Evolutionary conservation across 2,888 invertebrate genomes (phyloP).

Genomic region (Stramonita haemastoma): DNA sequence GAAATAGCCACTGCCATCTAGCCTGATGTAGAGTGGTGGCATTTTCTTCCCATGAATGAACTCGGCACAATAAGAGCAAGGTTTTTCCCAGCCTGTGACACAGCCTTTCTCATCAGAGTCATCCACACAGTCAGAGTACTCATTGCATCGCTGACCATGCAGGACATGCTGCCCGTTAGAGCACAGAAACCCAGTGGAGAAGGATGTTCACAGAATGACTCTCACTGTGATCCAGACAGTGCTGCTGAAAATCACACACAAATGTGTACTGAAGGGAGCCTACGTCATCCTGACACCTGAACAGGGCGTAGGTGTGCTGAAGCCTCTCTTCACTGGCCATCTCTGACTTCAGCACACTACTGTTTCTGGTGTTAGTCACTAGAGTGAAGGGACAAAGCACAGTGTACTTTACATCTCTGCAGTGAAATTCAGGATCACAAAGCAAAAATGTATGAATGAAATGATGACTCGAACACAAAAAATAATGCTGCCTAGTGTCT

Average conservation of each 20-base stretch:
- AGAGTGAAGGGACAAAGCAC: too few relatives aligned
- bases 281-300: neutral
- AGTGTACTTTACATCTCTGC: neutral
- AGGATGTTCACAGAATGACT: conserved; percentile 14
- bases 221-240: conserved; percentile 2
- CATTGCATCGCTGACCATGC: neutral
- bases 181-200: neutral
- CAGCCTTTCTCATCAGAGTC: neutral
- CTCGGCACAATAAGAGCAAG: neutral
- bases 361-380: too few relatives aligned
- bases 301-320: neutral
- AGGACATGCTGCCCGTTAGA: neutral
- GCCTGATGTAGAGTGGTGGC: neutral
- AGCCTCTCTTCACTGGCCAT: neutral
- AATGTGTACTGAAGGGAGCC: neutral
- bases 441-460: neutral
- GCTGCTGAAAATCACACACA: neutral
- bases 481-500: neutral
- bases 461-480: neutral
- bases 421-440: neutral
- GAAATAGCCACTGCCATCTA: conserved; percentile 3
- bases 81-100: neutral
- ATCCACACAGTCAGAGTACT: neutral
- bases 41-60: neutral
- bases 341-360: neutral